Base-by-base conservation (phyloP, 2,113 vertebrate species). In the Thamnaconus septentrionalis region DNA sequence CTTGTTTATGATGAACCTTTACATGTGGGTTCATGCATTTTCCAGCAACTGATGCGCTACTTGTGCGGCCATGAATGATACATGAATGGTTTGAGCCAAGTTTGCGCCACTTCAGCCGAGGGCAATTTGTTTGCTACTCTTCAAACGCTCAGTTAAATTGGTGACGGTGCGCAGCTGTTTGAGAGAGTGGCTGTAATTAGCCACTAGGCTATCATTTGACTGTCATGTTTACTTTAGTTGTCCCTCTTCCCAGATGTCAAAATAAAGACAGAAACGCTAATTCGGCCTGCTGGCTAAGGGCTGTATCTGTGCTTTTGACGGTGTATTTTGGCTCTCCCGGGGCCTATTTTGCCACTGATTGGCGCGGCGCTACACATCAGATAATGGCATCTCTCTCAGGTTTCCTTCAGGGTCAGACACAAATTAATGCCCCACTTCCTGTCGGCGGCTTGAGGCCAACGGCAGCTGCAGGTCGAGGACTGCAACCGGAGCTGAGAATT, bases 401-500 rank as follows among this genome's bases (percentile, higher is more conserved):
- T 89, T 91, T 86, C 88, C 76, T 84, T 87, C 81, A 83, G 83
- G 88, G 84, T 89, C 84, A 87, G 89, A 86, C 87, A 48, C 60
- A 88, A 89, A 91, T 90, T 75, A 90, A 83, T 85, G 78, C 76
- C 76, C 55, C 3, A 70, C 74, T 88, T 91, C 84, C 87, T 84
- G 86, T 82, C 75, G 82, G 85, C 83, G 77, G 80, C 77, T 75
- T 9, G 56, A 68, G 76, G 78, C 50, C 50, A 5, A 71, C 78
- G 52, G 78, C 87, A 81, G 79, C 72, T 85, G 85, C 74, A 72
- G 66, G 69, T 80, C 53, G 54, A 53, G 66, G 71, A 64, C 64
- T 48, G 53, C 52, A 31, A 2, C 18, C 18, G 63, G 59, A 49
- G 75, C 64, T 44, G 59, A 64, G 67, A 68, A 63, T 53, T 78